Conservation (phyloP, 2,113 vertebrate genomes). For the Chroicocephalus ridibundus region DNA sequence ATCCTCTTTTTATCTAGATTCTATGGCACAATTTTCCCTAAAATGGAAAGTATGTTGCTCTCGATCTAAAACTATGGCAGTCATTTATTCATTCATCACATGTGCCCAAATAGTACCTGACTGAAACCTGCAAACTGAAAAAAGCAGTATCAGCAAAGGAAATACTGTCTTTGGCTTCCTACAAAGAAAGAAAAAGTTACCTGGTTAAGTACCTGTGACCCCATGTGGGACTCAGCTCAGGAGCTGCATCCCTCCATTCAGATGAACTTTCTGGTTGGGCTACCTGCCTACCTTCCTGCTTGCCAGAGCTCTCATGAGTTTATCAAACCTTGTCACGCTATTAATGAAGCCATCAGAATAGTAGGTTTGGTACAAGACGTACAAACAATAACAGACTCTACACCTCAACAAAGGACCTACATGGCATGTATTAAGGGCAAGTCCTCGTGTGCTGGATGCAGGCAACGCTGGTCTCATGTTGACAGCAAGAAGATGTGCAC, state of each 20-base stretch:
- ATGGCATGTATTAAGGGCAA: background rate
- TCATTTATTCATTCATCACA: background rate
- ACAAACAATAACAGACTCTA: background rate
- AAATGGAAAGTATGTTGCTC: background rate
- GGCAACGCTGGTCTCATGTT: background rate
- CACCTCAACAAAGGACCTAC: background rate
- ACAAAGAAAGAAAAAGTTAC: background rate
- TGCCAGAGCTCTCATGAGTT: background rate
- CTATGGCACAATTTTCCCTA: background rate
- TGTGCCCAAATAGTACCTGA: background rate
- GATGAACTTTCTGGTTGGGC: background rate
- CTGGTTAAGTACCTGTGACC: background rate
- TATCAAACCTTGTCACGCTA: background rate
- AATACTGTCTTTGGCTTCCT: background rate
- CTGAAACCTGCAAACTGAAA: background rate
- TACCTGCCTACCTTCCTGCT: background rate
- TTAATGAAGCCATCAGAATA: background rate
- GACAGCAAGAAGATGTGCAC: background rate
- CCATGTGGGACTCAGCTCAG: background rate
- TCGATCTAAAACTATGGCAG: background rate
- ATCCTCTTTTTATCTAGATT: background rate
- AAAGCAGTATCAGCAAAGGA: background rate
- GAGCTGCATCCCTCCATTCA: background rate
- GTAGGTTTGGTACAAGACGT: background rate
- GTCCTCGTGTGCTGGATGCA: fast-evolving